A percentile compares a stretch with the other conserved stretches of the same genome.
Evolutionary conservation across 2,888 invertebrate species (phyloP).

Genomic region (Lasioglossum leucozonium): DNA sequence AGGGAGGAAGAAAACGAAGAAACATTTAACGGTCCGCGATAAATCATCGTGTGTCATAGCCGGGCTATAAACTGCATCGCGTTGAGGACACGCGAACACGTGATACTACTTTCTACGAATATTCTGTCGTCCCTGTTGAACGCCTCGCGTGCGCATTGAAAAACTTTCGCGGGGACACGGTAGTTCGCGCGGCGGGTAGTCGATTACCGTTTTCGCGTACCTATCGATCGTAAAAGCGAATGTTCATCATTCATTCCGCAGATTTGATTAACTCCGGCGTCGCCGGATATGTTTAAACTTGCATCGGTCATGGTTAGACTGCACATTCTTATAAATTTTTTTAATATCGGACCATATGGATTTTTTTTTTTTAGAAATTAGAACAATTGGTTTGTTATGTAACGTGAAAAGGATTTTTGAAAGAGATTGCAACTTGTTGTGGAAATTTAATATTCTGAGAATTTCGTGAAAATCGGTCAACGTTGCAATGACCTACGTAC

Average conservation of each 20-base stretch:
- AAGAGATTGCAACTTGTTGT: no score
- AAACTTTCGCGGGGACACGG: constrained; percentile 1
- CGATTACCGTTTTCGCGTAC: constrained; percentile 10
- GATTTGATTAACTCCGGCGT: background rate
- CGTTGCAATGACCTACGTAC: no score
- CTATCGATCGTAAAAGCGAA: background rate
- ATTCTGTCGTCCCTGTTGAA: background rate
- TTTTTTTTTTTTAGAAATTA: no score
- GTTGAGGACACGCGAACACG: constrained; percentile 16
- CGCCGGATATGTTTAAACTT: background rate
- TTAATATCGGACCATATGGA: no score
- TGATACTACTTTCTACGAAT: constrained; percentile 21
- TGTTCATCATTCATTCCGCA: background rate
- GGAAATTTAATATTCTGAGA: no score
- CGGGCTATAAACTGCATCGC: constrained; percentile 34
- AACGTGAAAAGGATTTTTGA: no score
- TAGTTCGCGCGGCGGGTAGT: background rate
- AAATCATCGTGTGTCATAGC: constrained; percentile 39
- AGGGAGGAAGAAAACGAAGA: background rate
- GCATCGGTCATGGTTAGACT: background rate
- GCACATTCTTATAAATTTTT: no score
- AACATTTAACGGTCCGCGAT: constrained; percentile 39
- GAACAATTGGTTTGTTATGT: no score
- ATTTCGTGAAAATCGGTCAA: no score
- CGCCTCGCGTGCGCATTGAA: background rate